Conservation (phyloP, 2,113 vertebrate species). For the Chionis minor region DNA sequence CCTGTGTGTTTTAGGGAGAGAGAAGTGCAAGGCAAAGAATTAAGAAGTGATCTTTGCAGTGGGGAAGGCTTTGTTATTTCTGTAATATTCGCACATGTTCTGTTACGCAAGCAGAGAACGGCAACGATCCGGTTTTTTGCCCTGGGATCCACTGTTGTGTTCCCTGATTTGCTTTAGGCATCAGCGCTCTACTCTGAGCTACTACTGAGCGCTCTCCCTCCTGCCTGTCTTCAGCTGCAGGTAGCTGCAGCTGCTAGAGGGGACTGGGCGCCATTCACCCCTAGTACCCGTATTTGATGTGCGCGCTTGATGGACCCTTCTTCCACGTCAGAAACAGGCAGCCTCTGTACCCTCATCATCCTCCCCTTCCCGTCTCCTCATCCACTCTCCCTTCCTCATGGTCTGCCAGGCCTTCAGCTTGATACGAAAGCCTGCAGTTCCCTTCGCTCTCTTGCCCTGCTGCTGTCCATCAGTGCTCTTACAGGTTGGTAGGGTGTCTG, state of each 20-base stretch:
- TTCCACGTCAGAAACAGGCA: background rate
- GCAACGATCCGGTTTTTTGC: accelerated
- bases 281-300: background rate
- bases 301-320: background rate
- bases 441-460: background rate
- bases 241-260: background rate
- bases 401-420: background rate
- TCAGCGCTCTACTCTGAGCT: no score
- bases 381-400: accelerated
- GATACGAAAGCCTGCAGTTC: background rate
- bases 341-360: background rate
- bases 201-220: background rate
- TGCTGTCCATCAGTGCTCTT: background rate
- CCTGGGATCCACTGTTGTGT: background rate
- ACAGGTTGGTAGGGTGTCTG: background rate
- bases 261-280: background rate
- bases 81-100: background rate
- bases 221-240: background rate
- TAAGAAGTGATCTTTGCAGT: background rate
- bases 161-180: background rate
- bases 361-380: background rate
- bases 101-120: background rate
- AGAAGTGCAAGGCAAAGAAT: background rate
- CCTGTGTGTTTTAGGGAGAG: background rate
- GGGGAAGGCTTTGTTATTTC: accelerated